Conservation (phyloP, 53 echinoderm and acorn worm genomes). For the Paracentrotus lividus region DNA sequence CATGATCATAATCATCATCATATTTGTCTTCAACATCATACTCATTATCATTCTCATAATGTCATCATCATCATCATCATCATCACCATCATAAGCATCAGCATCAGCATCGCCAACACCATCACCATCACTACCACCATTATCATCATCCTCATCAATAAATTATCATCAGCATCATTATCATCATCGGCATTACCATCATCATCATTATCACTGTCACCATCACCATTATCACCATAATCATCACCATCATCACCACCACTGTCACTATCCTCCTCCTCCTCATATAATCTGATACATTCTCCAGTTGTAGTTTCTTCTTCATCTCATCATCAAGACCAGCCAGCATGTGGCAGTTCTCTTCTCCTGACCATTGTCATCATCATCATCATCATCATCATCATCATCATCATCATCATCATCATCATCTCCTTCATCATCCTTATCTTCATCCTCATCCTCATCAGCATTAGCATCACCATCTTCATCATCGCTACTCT, state of each 20-base stretch:
- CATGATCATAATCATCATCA: not conserved
- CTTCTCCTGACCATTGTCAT: not conserved
- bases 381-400: not conserved
- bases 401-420: conserved; percentile 9
- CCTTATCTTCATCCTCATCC: not conserved
- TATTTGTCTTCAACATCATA: not conserved
- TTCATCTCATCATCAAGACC: not conserved
- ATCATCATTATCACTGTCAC: not conserved
- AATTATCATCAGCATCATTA: too few relatives aligned
- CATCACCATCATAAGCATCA: not conserved
- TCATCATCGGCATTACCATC: not conserved
- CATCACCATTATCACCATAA: not conserved
- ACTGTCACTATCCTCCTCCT: not conserved
- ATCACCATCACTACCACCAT: conserved; percentile 21
- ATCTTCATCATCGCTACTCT: too few relatives aligned
- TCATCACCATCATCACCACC: not conserved
- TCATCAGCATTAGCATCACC: not conserved
- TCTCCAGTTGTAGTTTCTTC: not conserved
- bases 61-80: not conserved
- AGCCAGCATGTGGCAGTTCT: too few relatives aligned
- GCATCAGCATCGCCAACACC: not conserved
- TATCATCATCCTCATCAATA: not conserved
- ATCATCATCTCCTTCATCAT: not conserved
- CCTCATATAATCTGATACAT: too few relatives aligned
- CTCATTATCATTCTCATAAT: not conserved